Percentiles rank a stretch among this genome's conserved stretches.
phyloP scores from a whole-genome alignment of 2,797 vertebrate genomes.

The Denticeps clupeoides region DNA sequence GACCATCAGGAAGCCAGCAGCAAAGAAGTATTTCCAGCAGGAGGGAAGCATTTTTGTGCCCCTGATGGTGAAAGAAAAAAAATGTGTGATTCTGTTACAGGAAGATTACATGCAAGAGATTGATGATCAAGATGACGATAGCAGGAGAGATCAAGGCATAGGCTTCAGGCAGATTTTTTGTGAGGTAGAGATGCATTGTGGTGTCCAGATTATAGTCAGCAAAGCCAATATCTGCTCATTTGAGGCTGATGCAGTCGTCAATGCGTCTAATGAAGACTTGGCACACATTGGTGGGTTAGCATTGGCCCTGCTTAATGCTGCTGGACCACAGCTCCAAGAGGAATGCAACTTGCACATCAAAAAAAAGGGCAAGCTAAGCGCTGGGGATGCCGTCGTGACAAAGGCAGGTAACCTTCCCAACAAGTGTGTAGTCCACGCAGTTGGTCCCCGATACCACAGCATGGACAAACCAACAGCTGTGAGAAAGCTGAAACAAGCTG shows the following conservation, averaged over 20 bases:
- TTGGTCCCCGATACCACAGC: conserved; percentile 61
- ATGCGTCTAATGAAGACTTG: conserved; percentile 67
- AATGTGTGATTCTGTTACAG: conserved; percentile 57
- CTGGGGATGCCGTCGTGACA: conserved; percentile 47
- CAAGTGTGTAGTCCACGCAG: conserved; percentile 66
- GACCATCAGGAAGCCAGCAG: conserved; percentile 64
- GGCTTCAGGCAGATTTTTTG: conserved; percentile 2
- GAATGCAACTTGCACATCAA: conserved; percentile 45
- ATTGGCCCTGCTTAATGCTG: conserved; percentile 46
- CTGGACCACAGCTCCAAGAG: conserved; percentile 63
- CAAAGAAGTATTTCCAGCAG: conserved; percentile 58
- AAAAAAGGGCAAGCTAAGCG: conserved; percentile 23
- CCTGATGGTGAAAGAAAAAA: conserved; percentile 33
- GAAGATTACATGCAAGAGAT: conserved; percentile 30
- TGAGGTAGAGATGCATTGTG: conserved; percentile 37
- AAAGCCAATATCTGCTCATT: conserved; percentile 57
- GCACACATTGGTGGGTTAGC: conserved; percentile 62
- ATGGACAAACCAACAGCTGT: background rate
- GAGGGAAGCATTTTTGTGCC: conserved; percentile 29
- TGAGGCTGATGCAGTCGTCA: conserved; percentile 65
- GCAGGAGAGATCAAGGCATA: background rate
- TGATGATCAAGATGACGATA: conserved; percentile 13
- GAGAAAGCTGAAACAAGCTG: conserved; percentile 34
- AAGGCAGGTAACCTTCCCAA: conserved; percentile 57
- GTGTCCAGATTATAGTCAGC: conserved; percentile 51